These are phyloP conservation scores for Drosophila anomelani DNA, from an alignment of 2,888 invertebrate genomes.

Conservation along the genomic window DNA sequence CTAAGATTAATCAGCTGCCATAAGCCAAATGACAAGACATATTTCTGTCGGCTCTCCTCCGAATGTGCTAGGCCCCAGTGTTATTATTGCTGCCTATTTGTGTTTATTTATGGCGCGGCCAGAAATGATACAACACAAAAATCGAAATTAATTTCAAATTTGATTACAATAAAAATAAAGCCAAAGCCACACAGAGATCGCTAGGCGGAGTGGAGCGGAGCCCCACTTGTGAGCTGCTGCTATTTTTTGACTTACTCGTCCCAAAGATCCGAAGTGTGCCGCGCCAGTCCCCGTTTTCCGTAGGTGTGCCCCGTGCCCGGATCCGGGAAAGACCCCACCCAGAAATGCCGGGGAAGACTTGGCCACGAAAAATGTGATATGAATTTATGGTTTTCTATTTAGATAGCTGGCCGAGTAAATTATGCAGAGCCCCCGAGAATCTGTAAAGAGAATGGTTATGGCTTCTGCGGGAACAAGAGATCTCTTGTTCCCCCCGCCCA, in stretches of 20 bases:
- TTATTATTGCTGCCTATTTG: slow-evolving; percentile 70
- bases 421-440: slow-evolving; percentile 64
- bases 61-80: slow-evolving; percentile 41
- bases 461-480: slow-evolving; percentile 23
- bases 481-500: slow-evolving; percentile 33
- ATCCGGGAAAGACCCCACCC: slow-evolving; percentile 34
- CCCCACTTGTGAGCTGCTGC: slow-evolving; percentile 65
- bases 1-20: slow-evolving; percentile 79
- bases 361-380: slow-evolving; percentile 40
- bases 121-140: slow-evolving; percentile 47
- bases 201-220: not conserved
- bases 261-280: slow-evolving; percentile 41
- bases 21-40: slow-evolving; percentile 78
- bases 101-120: slow-evolving; percentile 71
- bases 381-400: slow-evolving; percentile 72
- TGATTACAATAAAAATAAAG: slow-evolving; percentile 76
- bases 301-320: slow-evolving; percentile 11
- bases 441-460: slow-evolving; percentile 37
- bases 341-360: slow-evolving; percentile 28
- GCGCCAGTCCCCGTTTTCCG: slow-evolving; percentile 1
- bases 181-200: slow-evolving; percentile 45
- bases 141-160: slow-evolving; percentile 74
- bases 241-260: slow-evolving; percentile 63
- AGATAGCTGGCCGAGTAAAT: slow-evolving; percentile 53
- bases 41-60: slow-evolving; percentile 48